phyloP scores from a whole-genome alignment of 2,888 invertebrate species.

The Charanyca ferruginea region DNA sequence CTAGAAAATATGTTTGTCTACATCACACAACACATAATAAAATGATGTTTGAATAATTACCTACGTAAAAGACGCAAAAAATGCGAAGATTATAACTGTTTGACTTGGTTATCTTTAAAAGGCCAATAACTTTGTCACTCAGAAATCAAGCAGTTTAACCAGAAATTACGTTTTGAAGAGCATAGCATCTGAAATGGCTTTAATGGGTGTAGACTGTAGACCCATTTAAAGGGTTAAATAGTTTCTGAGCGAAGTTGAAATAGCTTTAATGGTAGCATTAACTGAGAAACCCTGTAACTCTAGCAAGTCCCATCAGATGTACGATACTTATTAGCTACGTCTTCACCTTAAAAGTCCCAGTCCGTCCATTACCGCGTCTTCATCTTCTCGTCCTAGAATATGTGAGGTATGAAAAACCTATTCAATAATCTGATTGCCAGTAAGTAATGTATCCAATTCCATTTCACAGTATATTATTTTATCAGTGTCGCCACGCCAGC shows the following conservation, averaged over 20 bases:
- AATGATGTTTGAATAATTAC: neutral
- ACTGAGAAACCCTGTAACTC: no score
- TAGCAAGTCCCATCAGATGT: no score
- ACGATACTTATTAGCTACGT: no score
- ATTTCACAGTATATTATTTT: neutral
- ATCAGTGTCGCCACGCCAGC: neutral
- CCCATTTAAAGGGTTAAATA: no score
- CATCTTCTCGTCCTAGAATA: no score
- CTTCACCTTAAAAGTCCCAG: no score
- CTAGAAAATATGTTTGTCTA: neutral
- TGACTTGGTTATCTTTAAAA: constrained; percentile 22
- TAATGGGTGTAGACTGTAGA: no score
- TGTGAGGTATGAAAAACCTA: neutral
- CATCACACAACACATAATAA: constrained; percentile 10
- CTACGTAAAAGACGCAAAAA: constrained; percentile 8
- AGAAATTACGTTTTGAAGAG: neutral
- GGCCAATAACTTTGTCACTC: constrained; percentile 20
- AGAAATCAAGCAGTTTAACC: neutral
- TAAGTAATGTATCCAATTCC: constrained; percentile 4
- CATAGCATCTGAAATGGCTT: no score
- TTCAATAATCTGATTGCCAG: neutral
- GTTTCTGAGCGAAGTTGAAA: no score
- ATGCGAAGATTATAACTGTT: neutral
- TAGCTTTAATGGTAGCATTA: no score
- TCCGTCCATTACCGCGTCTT: no score